Evolutionary conservation across 2,888 invertebrate species (phyloP).

Genomic region (Macrophya annulata): DNA sequence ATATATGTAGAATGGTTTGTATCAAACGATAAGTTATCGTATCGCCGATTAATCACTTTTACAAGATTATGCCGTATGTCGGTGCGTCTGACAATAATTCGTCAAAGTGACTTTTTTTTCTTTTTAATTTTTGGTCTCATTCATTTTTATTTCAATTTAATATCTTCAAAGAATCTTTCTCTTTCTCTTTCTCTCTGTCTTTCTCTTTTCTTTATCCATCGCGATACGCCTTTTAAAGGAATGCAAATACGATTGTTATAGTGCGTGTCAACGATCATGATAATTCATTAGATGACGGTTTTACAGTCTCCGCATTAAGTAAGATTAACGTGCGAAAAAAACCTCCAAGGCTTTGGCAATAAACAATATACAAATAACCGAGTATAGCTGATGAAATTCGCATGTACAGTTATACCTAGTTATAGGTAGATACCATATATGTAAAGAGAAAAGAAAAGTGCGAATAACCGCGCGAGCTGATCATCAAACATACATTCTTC

Average conservation of each 20-base stretch:
- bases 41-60: background rate
- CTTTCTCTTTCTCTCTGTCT: background rate
- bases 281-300: background rate
- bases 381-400: slow-evolving; percentile 10
- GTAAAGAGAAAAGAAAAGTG: background rate
- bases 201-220: background rate
- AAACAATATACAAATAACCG: background rate
- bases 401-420: background rate
- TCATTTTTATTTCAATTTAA: background rate
- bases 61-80: background rate
- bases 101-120: background rate
- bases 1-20: slow-evolving; percentile 24
- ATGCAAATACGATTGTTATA: background rate
- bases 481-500: background rate
- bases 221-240: background rate
- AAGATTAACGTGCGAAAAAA: slow-evolving; percentile 4
- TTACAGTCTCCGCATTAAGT: slow-evolving; percentile 20
- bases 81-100: background rate
- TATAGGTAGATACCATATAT: background rate
- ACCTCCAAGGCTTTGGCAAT: background rate
- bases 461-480: background rate
- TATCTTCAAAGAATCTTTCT: background rate
- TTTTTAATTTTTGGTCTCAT: background rate
- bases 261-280: background rate
- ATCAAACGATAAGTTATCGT: slow-evolving; percentile 19